Percentiles rank a stretch among this genome's conserved stretches.
Evolutionary conservation across 2,797 vertebrate genomes (phyloP).

Genomic region (Lepidocolaptes lacrymiger): DNA sequence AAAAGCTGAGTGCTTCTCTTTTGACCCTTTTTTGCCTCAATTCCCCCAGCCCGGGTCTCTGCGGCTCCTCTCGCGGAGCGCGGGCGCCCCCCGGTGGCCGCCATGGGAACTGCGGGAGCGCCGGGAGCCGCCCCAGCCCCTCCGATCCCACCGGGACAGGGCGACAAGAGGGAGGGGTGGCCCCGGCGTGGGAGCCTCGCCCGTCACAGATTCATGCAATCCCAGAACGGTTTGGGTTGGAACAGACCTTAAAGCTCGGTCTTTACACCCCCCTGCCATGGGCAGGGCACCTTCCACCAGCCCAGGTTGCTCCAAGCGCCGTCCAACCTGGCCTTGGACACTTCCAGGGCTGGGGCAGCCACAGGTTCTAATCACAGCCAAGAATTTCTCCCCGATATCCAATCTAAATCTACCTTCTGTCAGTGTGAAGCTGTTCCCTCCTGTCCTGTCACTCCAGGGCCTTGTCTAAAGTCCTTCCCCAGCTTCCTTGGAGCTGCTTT

Average conservation of each 20-base stretch:
- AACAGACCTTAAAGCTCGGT: no score
- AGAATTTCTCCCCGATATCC: no score
- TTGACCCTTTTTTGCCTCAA: no score
- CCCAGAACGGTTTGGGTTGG: not conserved
- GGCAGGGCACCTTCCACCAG: not conserved
- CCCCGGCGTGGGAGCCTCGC: not conserved
- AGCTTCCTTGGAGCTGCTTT: not conserved
- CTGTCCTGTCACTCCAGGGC: accelerated
- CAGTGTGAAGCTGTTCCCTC: not conserved
- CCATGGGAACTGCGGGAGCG: not conserved
- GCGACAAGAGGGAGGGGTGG: not conserved
- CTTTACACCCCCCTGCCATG: not conserved
- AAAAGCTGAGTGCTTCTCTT: not conserved
- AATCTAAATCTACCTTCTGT: not conserved
- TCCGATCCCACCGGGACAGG: not conserved
- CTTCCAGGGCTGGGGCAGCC: not conserved
- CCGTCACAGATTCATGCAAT: not conserved
- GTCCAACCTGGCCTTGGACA: not conserved
- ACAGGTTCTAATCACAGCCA: not conserved
- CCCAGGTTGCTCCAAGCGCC: not conserved
- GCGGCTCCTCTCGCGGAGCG: not conserved
- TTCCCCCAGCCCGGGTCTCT: accelerated
- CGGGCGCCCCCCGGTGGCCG: not conserved
- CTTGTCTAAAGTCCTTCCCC: not conserved
- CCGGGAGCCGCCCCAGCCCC: not conserved